Conservation (phyloP, 2,888 invertebrate species). For the Athalia cordata region DNA sequence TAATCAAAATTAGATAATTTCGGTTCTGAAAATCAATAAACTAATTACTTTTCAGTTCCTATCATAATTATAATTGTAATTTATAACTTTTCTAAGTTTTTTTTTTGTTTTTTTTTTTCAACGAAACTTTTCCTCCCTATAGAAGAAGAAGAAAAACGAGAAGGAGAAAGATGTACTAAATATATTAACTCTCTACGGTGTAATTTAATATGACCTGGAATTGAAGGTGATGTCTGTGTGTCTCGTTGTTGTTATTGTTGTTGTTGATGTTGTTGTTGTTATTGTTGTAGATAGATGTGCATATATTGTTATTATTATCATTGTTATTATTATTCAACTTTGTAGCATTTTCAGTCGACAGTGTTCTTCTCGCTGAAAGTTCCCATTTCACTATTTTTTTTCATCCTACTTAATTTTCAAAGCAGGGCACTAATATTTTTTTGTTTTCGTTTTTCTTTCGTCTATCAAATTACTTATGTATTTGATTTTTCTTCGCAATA, state of each 20-base stretch:
- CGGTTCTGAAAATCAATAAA: too few species aligned
- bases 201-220: constrained; percentile 44
- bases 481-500: too few species aligned
- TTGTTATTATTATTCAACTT: constrained; percentile 54
- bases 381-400: constrained; percentile 49
- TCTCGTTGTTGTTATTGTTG: constrained; percentile 56
- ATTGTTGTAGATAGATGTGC: constrained; percentile 51
- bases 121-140: constrained; percentile 1
- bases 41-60: too few species aligned
- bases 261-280: constrained; percentile 56
- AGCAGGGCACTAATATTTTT: constrained; percentile 48
- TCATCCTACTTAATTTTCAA: constrained; percentile 60
- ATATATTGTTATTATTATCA: constrained; percentile 50
- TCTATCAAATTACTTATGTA: too few species aligned
- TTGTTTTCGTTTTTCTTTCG: not conserved
- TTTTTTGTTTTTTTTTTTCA: constrained; percentile 31
- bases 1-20: too few species aligned
- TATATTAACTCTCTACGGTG: constrained; percentile 1
- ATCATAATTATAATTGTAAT: not conserved
- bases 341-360: constrained; percentile 15
- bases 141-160: not conserved
- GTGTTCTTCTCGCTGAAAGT: constrained; percentile 54
- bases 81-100: not conserved
- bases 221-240: constrained; percentile 61
- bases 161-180: not conserved